Evolutionary conservation across 2,888 invertebrate genomes (phyloP), one percentile per base, ranked within the genome.

Genomic region (Lycophotia porphyrea): DNA sequence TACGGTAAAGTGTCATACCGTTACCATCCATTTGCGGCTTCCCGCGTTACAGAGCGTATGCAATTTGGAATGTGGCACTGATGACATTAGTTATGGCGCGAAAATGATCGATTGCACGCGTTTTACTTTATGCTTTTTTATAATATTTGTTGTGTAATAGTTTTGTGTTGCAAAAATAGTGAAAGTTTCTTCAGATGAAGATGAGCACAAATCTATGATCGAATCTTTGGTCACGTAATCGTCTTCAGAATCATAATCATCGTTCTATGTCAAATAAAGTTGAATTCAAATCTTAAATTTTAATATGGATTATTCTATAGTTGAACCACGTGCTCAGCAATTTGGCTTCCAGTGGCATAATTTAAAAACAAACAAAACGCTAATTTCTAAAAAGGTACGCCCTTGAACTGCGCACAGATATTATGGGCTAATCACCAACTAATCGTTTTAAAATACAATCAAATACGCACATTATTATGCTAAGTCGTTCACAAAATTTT

Each of bases 371-470:
- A 87, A 84, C 34, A 61, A 78, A 84, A 68, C 34, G 39, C 31
- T 72, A 71, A 71, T 82, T 76, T 55, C 11, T 61, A 58, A 86
- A 81, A 86, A 76, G 79, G 67, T 21, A 76, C 88, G 80, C 79
- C 78, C 69, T 74, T 63, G 55, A 80, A 52, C 76, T 64, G 63
- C 34, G 67, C 77, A 55, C 61, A 39, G 65, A 85, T 84, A 92
- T 93, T 92, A 93, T 91, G 87, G 82, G 82, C 89, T 92, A 93
- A 93, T 93, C 89, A 90, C 74, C 61, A 88, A 88, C 92, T 94
- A 94, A 95, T 93, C 90, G 91, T 88, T 92, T 90, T 85, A 89
- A 89, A 92, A 91, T 90, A 92, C 88, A 92, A 92, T 91, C 87
- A 88, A 89, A 91, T 89, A 88, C 84, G 84, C 71, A 82, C 87